Evolutionary conservation across 2,797 vertebrate genomes (phyloP).

Genomic region (Hyperoplus lanceolatus): DNA sequence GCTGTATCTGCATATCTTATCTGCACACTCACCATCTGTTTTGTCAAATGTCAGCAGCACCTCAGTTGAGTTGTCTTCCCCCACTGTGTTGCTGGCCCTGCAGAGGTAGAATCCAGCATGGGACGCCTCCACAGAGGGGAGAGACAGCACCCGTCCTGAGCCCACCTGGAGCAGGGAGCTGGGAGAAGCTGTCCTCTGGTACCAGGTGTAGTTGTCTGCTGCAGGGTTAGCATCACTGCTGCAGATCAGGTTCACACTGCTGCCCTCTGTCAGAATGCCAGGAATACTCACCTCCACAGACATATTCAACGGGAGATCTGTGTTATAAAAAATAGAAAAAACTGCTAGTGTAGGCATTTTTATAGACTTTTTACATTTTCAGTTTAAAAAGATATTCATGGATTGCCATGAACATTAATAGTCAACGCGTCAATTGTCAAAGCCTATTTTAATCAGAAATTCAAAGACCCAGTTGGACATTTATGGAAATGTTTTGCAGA

Average conservation of each 20-base stretch:
- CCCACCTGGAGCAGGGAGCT: conserved; percentile 38
- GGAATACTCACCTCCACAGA: conserved; percentile 33
- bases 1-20: background rate
- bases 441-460: background rate
- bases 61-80: conserved; percentile 39
- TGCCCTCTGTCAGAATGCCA: conserved; percentile 17
- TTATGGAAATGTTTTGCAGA: background rate
- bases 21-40: conserved; percentile 33
- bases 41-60: conserved; percentile 18
- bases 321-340: background rate
- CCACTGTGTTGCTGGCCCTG: conserved; percentile 44
- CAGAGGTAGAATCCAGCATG: conserved; percentile 55
- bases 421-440: background rate
- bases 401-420: background rate
- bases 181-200: background rate
- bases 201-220: conserved; percentile 55
- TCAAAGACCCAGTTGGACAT: background rate
- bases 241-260: conserved; percentile 63
- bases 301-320: conserved; percentile 59
- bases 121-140: conserved; percentile 22
- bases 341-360: background rate
- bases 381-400: background rate
- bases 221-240: conserved; percentile 58
- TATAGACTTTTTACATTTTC: background rate
- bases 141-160: conserved; percentile 42